Evolutionary conservation across 2,113 vertebrate genomes (phyloP).

Genomic region (Haplochromis burtoni): DNA sequence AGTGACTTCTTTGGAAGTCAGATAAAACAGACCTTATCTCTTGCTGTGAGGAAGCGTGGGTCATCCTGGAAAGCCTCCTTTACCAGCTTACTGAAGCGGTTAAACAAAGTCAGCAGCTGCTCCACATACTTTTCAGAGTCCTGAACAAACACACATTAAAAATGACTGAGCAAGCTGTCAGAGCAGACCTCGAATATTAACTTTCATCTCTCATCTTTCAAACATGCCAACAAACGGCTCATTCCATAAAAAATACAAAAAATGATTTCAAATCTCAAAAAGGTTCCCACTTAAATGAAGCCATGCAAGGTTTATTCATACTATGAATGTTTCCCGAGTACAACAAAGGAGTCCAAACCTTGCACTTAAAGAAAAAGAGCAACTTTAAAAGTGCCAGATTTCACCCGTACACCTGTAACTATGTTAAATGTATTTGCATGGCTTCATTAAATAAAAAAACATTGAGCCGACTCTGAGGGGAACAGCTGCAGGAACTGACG

Average conservation of each 20-base stretch:
- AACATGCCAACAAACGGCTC: fast-evolving
- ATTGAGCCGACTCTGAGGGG: neutral
- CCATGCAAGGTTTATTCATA: neutral
- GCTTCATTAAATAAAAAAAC: neutral
- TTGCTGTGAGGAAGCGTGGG: slow-evolving; percentile 93
- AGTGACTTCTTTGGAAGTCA: neutral
- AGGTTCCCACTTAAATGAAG: neutral
- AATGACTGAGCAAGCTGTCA: neutral
- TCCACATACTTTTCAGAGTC: slow-evolving; percentile 98
- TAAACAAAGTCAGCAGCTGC: slow-evolving; percentile 91
- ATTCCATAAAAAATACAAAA: neutral
- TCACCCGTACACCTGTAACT: neutral
- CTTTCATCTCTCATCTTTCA: neutral
- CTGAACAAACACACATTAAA: slow-evolving; percentile 53
- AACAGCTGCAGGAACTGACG: neutral
- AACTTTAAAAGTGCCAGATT: neutral
- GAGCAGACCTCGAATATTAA: neutral
- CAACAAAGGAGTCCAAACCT: neutral
- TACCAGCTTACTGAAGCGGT: slow-evolving; percentile 95
- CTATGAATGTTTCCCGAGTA: neutral
- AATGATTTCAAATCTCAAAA: neutral
- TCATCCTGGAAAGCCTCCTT: slow-evolving; percentile 98
- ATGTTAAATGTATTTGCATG: neutral
- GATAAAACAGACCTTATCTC: slow-evolving; percentile 79
- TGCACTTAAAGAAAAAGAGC: neutral